phyloP scores from a whole-genome alignment of 2,797 vertebrate species.

The Aphelocoma californica region DNA sequence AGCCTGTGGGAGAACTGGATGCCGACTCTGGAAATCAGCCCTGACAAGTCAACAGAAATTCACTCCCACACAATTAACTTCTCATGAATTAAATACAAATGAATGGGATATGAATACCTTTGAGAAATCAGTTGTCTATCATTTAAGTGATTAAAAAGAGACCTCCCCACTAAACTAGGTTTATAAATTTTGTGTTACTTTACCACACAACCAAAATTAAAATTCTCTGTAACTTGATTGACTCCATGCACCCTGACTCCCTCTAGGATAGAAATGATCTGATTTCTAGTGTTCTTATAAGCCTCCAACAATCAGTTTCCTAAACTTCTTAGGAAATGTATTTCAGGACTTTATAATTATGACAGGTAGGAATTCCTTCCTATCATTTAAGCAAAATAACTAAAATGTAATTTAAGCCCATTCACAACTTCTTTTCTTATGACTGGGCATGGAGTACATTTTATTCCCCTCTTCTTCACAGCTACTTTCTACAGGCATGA shows the following conservation, averaged over 20 bases:
- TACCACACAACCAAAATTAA: neutral
- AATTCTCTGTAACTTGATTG: neutral
- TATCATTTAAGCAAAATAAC: neutral
- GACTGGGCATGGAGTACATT: neutral
- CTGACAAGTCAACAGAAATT: constrained; percentile 43
- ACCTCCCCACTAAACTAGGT: neutral
- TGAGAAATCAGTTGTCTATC: constrained; percentile 11
- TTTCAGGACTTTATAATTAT: neutral
- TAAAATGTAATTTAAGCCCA: neutral
- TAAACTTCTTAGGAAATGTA: neutral
- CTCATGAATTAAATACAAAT: constrained; percentile 49
- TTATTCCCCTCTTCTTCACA: neutral
- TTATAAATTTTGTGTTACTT: neutral
- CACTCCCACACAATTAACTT: constrained; percentile 24
- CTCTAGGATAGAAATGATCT: neutral
- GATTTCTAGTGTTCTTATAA: neutral
- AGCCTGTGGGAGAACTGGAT: constrained; percentile 12
- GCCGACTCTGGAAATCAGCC: neutral
- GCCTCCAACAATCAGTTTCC: neutral
- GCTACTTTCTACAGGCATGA: neutral
- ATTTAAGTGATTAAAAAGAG: constrained; percentile 19
- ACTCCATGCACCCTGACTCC: neutral
- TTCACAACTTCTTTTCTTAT: neutral
- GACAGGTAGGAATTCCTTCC: neutral
- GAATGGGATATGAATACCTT: constrained; percentile 6